phyloP scores from a whole-genome alignment of 2,113 vertebrate genomes.

The Grantiella picta region DNA sequence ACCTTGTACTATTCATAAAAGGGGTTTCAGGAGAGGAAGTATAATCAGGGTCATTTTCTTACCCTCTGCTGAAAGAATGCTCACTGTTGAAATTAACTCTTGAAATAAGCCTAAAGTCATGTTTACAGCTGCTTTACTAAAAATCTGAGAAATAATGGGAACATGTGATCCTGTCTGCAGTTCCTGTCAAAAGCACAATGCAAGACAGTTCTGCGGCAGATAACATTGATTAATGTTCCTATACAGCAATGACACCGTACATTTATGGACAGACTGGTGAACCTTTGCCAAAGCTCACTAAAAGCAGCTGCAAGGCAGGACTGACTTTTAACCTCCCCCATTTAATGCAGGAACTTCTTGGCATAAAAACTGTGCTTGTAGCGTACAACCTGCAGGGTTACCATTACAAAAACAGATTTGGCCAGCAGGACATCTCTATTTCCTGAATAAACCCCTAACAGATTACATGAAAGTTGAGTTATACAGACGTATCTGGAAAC shows the following conservation, averaged over 20 bases:
- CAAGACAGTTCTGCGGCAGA: not conserved
- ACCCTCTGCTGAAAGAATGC: not conserved
- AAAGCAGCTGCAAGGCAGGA: slow-evolving; percentile 72
- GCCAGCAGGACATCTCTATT: slow-evolving; percentile 68
- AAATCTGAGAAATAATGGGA: not conserved
- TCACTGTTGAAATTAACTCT: slow-evolving; percentile 1
- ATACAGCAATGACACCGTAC: not conserved
- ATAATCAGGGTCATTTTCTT: not conserved
- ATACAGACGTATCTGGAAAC: slow-evolving; percentile 5
- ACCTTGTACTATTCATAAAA: not conserved
- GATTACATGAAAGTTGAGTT: slow-evolving; percentile 18
- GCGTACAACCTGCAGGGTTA: slow-evolving; percentile 58
- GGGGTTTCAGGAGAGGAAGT: not conserved
- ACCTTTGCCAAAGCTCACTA: slow-evolving; percentile 57
- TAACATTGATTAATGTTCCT: slow-evolving; percentile 53
- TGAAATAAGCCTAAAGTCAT: not conserved
- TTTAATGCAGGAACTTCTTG: slow-evolving; percentile 68
- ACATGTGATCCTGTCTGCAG: not conserved
- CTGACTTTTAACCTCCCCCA: slow-evolving; percentile 71
- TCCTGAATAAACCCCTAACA: slow-evolving; percentile 58
- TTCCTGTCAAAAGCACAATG: slow-evolving; percentile 29
- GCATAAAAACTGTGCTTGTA: slow-evolving; percentile 60
- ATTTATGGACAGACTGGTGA: slow-evolving; percentile 54
- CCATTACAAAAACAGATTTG: slow-evolving; percentile 70
- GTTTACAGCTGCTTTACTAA: not conserved